These are phyloP conservation scores for Prunella strophiata DNA, from an alignment of 2,797 vertebrate genomes.

Conservation along the genomic window DNA sequence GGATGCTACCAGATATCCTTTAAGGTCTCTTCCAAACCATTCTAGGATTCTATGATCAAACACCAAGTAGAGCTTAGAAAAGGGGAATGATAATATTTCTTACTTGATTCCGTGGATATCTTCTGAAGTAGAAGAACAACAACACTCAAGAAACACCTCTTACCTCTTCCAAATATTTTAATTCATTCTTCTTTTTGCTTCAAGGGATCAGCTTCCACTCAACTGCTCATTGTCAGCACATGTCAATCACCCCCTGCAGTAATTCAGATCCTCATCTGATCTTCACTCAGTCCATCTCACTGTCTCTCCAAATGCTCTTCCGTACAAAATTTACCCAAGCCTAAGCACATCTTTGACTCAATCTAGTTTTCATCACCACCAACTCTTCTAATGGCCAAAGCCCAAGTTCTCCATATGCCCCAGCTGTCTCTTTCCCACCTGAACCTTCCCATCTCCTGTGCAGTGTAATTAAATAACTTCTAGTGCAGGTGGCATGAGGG, in stretches of 20 bases:
- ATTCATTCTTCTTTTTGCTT: not conserved
- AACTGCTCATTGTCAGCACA: not conserved
- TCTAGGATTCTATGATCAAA: not conserved
- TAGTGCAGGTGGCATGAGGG: rapidly evolving
- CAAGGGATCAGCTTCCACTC: not conserved
- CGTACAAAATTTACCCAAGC: not conserved
- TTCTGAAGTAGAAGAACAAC: not conserved
- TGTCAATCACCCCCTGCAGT: rapidly evolving
- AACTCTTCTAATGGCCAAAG: not conserved
- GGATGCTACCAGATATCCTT: not conserved
- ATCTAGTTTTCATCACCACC: not conserved
- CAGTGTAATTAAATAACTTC: not conserved
- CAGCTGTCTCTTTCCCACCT: not conserved
- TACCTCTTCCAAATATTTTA: not conserved
- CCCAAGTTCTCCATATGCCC: not conserved
- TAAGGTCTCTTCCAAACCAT: not conserved
- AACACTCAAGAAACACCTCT: not conserved
- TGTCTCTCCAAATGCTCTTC: not conserved
- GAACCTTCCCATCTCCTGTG: not conserved
- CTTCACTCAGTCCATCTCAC: not conserved
- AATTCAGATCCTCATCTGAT: not conserved
- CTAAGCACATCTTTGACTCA: not conserved
- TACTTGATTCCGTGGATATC: not conserved
- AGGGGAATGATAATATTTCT: not conserved
- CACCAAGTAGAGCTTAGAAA: not conserved